Base-by-base conservation (phyloP, 2,113 vertebrate genomes). In the Arenaria interpres region DNA sequence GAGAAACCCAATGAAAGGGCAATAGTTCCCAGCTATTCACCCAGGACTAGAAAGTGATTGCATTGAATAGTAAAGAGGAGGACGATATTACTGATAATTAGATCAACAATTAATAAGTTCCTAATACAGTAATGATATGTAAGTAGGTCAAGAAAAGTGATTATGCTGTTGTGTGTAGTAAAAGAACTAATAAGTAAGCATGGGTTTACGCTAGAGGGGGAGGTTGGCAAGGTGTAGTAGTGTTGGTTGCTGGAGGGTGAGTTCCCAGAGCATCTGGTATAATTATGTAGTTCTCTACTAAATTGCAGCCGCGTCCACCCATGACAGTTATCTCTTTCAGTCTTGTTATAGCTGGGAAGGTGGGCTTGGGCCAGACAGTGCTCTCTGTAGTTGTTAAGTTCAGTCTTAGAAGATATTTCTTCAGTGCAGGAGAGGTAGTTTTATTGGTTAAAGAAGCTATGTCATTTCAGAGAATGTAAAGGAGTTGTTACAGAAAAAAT, bases 391-490 rank as follows among this genome's bases (percentile, higher is more conserved):
- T 15, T 77, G 43, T 22, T 32, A 32, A 77, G 54, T n/a, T 53
- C 32, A 5, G 6, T 43, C 51, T 67, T 41, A 37, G 13, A 51
- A 30, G 25, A 12, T 37, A 3, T 0, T 35, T 25, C 32, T 32
- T 79, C 35, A 13, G 35, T 23, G 23, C 13, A 51, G 23, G 28
- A 45, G 39, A 32, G 23, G 25, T 10, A 63, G 33, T 21, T 62
- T 43, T 32, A 30, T 18, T 33, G 6, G 0, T 69, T 83, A 28
- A 25, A 68, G 37, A 62, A 43, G 6, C 11, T 41, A 0, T 28
- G 9, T 20, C 4, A 5, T 20, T 92, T 79, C 30, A 12, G 37
- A 69, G 21, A 69, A 11, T 9, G 9, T 17, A 39, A 64, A 76
- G 21, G 8, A 43, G 2, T 11, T 41, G 4, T 4, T 68, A 22